These are phyloP conservation scores for Drosophila sp. DNA, from an alignment of 1,140 invertebrate species.

Conservation along the genomic window DNA sequence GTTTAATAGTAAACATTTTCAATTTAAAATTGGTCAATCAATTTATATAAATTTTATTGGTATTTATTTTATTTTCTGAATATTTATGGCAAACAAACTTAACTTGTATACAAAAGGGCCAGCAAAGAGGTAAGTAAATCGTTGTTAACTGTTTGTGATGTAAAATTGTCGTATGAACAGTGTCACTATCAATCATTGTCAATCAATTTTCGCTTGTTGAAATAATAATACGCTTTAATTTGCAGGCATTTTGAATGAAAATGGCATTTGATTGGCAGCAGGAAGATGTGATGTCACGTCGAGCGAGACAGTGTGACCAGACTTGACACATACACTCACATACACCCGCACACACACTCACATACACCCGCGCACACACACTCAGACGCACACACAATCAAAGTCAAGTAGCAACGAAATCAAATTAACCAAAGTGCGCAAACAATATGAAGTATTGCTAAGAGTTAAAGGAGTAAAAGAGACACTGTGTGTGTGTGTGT, in stretches of 20 bases:
- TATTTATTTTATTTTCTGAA: too few relatives aligned
- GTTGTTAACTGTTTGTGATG: neutral
- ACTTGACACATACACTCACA: slow-evolving; percentile 9
- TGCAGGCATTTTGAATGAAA: slow-evolving; percentile 4
- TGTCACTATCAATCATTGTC: neutral
- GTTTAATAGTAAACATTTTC: too few relatives aligned
- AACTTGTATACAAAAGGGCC: too few relatives aligned
- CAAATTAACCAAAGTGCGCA: slow-evolving; percentile 79
- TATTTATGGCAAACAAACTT: too few relatives aligned
- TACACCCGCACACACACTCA: slow-evolving; percentile 13
- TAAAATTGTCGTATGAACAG: neutral
- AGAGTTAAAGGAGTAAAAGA: neutral
- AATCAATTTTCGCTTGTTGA: neutral
- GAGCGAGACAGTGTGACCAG: slow-evolving; percentile 4
- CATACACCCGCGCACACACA: slow-evolving; percentile 20
- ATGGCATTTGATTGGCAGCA: neutral
- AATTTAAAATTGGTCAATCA: too few relatives aligned
- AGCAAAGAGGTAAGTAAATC: neutral
- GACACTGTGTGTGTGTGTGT: neutral
- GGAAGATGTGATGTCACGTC: too few relatives aligned
- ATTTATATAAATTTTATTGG: too few relatives aligned
- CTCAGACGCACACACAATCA: slow-evolving; percentile 42
- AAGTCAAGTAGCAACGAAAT: slow-evolving; percentile 43
- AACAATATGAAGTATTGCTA: slow-evolving; percentile 49
- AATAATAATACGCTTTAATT: slow-evolving; percentile 6